Evolutionary conservation across 2,888 invertebrate species (phyloP), one percentile per base, ranked within the genome.

Genomic region (Agrypnus murinus): DNA sequence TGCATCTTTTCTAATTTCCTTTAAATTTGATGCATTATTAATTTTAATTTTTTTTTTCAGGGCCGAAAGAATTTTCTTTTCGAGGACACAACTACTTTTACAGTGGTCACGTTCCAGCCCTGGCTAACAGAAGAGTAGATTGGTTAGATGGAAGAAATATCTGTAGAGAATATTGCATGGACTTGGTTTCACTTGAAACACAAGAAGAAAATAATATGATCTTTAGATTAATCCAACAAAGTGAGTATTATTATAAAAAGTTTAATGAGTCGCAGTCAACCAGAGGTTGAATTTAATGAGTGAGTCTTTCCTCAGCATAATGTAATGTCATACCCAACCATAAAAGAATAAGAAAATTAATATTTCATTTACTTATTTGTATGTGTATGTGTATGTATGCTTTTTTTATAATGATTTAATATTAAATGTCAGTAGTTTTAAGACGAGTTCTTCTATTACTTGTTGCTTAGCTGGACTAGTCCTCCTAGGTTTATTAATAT

Each of bases 91-190:
- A 96, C 86, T 95, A 95, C 87, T 96, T 96, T 91, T 93, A 90
- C 89, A 95, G 90, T 79, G 93, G 93, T 15, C 94, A 95, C 83
- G 92, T 95, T 65, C 93, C 93, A 62, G 90, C 89, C 74, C 89
- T 94, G 74, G 91, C 93, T 69, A 93, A 92, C 83, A 91, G 91
- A 84, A 95, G 93, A 86, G 90, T 95, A 58, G 95, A 96, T 86
- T 96, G 96, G 96, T 86, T 96, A 78, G 96, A 96, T 80, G 96
- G 95, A 25, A 92, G 96, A 80, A 96, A 96, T 86, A 89, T 95
- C 81, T 96, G 96, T 88, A 90, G 96, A 76, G 95, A 95, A 85
- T 95, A 95, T 86, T 96, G 96, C 86, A 96, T 96, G 96, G 96
- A 96, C 86, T 90, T 95, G 78, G 93, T 96, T 55, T 94, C 95